Conservation (phyloP, 2,888 invertebrate species). For the Zaprionus obscuricornis region DNA sequence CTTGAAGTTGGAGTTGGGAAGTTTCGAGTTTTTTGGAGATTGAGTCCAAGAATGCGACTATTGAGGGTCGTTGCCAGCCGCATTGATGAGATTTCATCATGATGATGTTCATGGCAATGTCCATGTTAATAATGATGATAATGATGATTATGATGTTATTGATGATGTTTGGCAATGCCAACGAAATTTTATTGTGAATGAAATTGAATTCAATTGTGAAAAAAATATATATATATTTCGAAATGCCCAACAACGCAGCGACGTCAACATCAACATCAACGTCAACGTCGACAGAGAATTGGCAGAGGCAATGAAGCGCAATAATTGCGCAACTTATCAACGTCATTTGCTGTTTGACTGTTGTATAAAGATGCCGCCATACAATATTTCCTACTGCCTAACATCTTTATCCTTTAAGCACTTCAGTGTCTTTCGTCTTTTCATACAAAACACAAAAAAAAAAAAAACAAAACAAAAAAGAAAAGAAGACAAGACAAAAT, state of each 20-base stretch:
- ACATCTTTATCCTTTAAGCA: background rate
- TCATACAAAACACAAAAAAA: slow-evolving; percentile 8
- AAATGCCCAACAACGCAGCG: no score
- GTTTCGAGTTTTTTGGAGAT: no score
- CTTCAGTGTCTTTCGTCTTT: no score
- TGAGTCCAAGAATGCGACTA: slow-evolving; percentile 26
- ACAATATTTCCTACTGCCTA: background rate
- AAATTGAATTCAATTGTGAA: slow-evolving; percentile 61
- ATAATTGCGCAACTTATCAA: slow-evolving; percentile 65
- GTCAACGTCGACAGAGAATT: background rate
- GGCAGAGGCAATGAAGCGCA: slow-evolving; percentile 43
- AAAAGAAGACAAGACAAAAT: background rate
- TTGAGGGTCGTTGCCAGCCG: slow-evolving; percentile 39
- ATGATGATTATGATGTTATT: slow-evolving; percentile 40
- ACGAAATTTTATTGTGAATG: slow-evolving; percentile 57
- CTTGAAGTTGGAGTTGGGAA: slow-evolving; percentile 17
- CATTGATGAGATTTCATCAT: no score
- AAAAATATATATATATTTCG: no score
- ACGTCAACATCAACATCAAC: slow-evolving; percentile 19
- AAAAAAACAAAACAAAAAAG: background rate
- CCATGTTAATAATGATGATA: slow-evolving; percentile 30
- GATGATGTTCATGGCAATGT: slow-evolving; percentile 17
- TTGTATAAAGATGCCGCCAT: background rate
- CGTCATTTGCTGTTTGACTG: slow-evolving; percentile 44
- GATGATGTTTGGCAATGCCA: slow-evolving; percentile 41